phyloP scores from a whole-genome alignment of 1,140 invertebrate genomes.

The Amyelois transitella region DNA sequence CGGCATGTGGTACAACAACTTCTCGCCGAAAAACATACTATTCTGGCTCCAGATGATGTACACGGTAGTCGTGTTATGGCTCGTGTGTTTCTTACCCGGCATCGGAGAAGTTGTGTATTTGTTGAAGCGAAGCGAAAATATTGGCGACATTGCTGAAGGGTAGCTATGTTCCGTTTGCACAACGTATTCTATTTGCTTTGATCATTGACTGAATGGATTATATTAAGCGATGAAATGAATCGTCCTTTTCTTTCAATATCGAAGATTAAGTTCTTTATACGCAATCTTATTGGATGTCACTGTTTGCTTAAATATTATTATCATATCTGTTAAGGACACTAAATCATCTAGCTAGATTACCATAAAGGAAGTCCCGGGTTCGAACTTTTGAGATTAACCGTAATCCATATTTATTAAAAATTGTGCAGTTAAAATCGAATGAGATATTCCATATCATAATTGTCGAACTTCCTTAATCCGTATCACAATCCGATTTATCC shows the following conservation, averaged over 20 bases:
- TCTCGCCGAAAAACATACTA: constrained; percentile 24
- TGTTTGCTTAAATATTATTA: neutral
- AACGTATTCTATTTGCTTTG: constrained; percentile 17
- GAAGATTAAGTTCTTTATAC: neutral
- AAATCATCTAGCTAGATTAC: no score
- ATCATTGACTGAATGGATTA: constrained; percentile 9
- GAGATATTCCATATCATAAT: no score
- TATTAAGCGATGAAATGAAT: neutral
- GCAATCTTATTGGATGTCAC: neutral
- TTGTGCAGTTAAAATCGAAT: no score
- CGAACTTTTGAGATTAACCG: no score
- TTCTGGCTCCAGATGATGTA: constrained; percentile 60
- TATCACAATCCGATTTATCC: no score
- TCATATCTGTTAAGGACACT: no score
- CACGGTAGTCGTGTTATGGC: constrained; percentile 49
- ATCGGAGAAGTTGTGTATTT: constrained; percentile 65
- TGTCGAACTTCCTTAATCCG: no score
- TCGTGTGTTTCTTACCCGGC: constrained; percentile 63
- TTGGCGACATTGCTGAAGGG: constrained; percentile 68
- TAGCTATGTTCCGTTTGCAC: constrained; percentile 29
- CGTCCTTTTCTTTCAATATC: neutral
- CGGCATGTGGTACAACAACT: constrained; percentile 66
- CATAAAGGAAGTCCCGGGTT: no score
- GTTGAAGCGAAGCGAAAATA: constrained; percentile 52
- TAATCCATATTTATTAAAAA: no score